phyloP scores from a whole-genome alignment of 2,797 vertebrate species.

The Cichlasoma orientale region DNA sequence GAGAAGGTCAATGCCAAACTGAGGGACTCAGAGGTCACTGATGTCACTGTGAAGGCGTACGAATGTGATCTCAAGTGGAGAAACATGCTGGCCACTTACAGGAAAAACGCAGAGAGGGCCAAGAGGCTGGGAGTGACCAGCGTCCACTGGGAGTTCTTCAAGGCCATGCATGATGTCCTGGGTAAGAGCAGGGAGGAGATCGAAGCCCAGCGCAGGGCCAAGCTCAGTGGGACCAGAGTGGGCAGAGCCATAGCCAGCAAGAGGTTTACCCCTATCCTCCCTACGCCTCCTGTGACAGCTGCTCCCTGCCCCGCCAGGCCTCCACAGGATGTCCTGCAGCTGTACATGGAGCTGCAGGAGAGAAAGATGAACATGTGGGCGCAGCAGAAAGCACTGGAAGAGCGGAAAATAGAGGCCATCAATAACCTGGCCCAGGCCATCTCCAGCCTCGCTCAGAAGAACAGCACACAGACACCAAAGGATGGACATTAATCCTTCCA shows the following conservation, averaged over 20 bases:
- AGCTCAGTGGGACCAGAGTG: conserved; percentile 68
- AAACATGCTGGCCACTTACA: conserved; percentile 83
- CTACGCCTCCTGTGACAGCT: conserved; percentile 63
- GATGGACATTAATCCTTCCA: conserved; percentile 37
- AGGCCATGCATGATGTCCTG: conserved; percentile 79
- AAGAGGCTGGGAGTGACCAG: conserved; percentile 71
- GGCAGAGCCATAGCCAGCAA: conserved; percentile 78
- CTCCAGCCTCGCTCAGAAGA: conserved; percentile 76
- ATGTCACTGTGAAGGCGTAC: conserved; percentile 75
- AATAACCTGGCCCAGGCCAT: conserved; percentile 85
- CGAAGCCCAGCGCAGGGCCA: conserved; percentile 74
- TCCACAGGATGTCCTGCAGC: conserved; percentile 81
- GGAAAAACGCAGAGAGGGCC: conserved; percentile 80
- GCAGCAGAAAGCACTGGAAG: conserved; percentile 83
- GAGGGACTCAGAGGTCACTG: conserved; percentile 57
- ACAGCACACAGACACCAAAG: conserved; percentile 46
- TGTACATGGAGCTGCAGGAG: conserved; percentile 86
- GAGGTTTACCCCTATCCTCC: conserved; percentile 81
- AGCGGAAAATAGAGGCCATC: conserved; percentile 85
- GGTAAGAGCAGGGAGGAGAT: conserved; percentile 79
- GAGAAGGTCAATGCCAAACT: conserved; percentile 77
- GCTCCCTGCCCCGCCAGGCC: conserved; percentile 61
- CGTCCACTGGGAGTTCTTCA: conserved; percentile 86
- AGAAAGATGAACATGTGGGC: conserved; percentile 86
- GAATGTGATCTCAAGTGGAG: conserved; percentile 86